Base-by-base conservation (phyloP, 2,113 vertebrate species). In the Grantiella picta region DNA sequence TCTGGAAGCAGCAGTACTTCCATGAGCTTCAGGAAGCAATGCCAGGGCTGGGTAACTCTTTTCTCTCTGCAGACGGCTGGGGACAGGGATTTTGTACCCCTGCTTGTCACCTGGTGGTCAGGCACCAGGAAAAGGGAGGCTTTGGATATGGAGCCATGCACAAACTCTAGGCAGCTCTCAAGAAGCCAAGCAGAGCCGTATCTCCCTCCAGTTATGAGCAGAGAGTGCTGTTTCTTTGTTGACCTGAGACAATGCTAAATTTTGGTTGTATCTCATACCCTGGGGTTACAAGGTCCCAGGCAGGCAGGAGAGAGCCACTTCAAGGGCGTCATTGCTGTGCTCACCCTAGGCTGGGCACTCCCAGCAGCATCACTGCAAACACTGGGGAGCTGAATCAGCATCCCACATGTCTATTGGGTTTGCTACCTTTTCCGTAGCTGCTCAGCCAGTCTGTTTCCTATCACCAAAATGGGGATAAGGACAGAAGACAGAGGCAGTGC, bases 61-160 rank as follows among this genome's bases (percentile, higher is more conserved):
- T 22, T 81, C 56, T 49, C 50, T 73, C 68, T 63, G 64, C 83
- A 94, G 72, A 83, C 18, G 64, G 60, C 72, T 6, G 12, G 54
- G 82, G 71, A 92, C n/a, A 57, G 36, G 45, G 85, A 90, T 80
- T 95, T 80, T 77, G 20, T 57, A 79, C 54, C 27, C 73, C 88
- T 95, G 59, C 71, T 57, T 90, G 73, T 94, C 93, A 95, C 44
- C 65, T 78, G 79, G 16, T 83, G 47, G 18, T 78, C 7, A 40
- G 76, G 42, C 33, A 92, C 8, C 3, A 3, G 35, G 42, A 50
- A 38, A 19, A 88, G 21, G 16, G 15, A 72, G 27, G 20, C 38
- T 77, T 54, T 75, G 27, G 23, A 65, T 77, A 54, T 2, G 5
- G 35, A 79, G 70, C 7, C 24, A 19, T 10, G 40, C 53, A 73